Percentiles rank a stretch among this genome's conserved stretches.
Conservation (phyloP, 2,888 invertebrate species). For the Tolmerus cingulatus region DNA sequence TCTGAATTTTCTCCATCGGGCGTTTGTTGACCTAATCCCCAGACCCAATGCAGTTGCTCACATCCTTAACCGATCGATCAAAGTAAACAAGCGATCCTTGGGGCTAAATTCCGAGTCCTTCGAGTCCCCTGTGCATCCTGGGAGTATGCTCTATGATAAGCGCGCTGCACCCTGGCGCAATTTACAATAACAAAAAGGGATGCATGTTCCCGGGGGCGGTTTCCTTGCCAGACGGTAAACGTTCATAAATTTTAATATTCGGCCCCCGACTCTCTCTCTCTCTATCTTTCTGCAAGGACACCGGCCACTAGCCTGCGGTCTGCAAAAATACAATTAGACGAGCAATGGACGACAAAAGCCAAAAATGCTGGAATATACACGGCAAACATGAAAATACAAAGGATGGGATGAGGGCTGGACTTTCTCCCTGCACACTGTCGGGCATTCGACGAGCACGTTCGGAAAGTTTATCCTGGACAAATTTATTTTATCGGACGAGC, state of each 20-base stretch:
- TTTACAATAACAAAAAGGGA: not conserved
- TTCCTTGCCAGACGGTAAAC: not conserved
- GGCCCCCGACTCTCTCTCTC: not conserved
- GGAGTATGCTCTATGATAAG: not conserved
- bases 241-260: not conserved
- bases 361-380: not conserved
- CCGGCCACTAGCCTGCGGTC: not conserved
- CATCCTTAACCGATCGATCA: not conserved
- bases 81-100: not conserved
- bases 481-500: not conserved
- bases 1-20: not conserved
- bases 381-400: not conserved
- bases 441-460: not conserved
- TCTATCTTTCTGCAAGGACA: not conserved
- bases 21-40: not conserved
- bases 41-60: not conserved
- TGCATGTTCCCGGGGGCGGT: not conserved
- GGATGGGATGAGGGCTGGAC: not conserved
- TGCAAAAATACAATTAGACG: not conserved
- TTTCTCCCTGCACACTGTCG: not conserved
- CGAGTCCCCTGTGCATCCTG: not conserved
- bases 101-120: not conserved
- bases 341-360: not conserved
- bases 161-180: not conserved
- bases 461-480: not conserved